phyloP scores from a whole-genome alignment of 92 coral and sea anemone genomes.

The Parazoanthus swiftii region DNA sequence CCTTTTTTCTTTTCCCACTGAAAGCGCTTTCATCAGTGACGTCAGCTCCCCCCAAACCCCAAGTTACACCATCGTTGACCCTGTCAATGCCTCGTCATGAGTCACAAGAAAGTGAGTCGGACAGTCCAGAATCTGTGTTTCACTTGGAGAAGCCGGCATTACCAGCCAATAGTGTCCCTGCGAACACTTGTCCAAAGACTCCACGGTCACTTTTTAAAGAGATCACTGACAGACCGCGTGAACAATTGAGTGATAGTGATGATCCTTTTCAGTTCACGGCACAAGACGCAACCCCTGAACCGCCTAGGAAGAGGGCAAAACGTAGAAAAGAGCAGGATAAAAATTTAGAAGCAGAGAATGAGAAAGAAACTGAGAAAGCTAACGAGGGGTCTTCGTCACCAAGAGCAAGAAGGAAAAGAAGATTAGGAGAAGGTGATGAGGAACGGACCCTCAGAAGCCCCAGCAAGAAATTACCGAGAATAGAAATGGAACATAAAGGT shows the following conservation, averaged over 20 bases:
- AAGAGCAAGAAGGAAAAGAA: neutral
- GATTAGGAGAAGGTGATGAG: neutral
- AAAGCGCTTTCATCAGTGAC: conserved; percentile 19
- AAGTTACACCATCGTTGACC: conserved; percentile 60
- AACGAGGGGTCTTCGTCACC: neutral
- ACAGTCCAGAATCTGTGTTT: conserved; percentile 53
- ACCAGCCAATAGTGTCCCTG: conserved; percentile 28
- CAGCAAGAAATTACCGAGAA: neutral
- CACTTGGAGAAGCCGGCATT: conserved; percentile 54
- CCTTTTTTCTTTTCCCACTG: neutral
- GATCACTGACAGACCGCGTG: conserved; percentile 7
- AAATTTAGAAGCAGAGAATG: neutral
- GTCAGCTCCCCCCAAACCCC: conserved; percentile 9
- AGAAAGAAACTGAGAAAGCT: neutral
- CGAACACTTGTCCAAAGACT: conserved; percentile 32
- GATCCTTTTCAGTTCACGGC: conserved; percentile 71
- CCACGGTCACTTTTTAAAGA: conserved; percentile 67
- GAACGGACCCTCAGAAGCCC: neutral
- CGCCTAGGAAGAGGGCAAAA: conserved; percentile 46
- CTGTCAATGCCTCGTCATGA: conserved; percentile 75
- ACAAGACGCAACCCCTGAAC: conserved; percentile 62
- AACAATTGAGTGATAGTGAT: conserved; percentile 46
- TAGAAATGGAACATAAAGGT: neutral
- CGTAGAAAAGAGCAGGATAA: conserved; percentile 16
- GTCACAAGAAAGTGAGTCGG: conserved; percentile 66